These are phyloP conservation scores for Rhyacichthys aspro DNA, from an alignment of 2,797 vertebrate genomes.

Conservation along the genomic window DNA sequence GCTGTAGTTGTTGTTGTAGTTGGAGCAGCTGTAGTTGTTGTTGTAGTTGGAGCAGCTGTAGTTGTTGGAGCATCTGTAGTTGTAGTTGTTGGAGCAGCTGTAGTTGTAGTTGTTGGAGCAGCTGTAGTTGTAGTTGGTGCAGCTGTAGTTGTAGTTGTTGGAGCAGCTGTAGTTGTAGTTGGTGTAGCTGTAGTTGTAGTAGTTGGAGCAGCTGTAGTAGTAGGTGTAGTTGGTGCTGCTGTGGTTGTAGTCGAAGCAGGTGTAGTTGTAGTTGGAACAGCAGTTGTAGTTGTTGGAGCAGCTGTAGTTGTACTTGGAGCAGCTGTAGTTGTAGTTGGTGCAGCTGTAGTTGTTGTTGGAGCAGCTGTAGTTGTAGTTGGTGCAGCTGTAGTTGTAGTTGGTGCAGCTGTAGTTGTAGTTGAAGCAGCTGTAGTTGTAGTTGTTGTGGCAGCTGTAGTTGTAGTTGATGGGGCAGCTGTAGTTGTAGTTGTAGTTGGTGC, in stretches of 20 bases:
- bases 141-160: neutral
- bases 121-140: neutral
- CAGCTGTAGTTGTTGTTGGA: neutral
- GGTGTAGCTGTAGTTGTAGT: neutral
- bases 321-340: neutral
- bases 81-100: neutral
- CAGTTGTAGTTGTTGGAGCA: neutral
- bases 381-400: neutral
- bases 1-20: neutral
- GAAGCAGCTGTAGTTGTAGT: neutral
- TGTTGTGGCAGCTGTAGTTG: neutral
- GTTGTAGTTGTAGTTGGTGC: neutral
- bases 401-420: neutral
- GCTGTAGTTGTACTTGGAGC: neutral
- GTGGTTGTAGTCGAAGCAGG: neutral
- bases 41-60: neutral
- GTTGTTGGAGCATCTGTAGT: neutral
- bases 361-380: neutral
- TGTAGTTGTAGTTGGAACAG: neutral
- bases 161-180: too few relatives aligned
- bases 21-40: rapidly evolving
- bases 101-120: neutral
- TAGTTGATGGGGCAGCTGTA: neutral
- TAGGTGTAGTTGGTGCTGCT: neutral
- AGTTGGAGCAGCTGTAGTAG: neutral